These are phyloP conservation scores for Ips typographus DNA, from an alignment of 1,140 invertebrate species.

Conservation along the genomic window DNA sequence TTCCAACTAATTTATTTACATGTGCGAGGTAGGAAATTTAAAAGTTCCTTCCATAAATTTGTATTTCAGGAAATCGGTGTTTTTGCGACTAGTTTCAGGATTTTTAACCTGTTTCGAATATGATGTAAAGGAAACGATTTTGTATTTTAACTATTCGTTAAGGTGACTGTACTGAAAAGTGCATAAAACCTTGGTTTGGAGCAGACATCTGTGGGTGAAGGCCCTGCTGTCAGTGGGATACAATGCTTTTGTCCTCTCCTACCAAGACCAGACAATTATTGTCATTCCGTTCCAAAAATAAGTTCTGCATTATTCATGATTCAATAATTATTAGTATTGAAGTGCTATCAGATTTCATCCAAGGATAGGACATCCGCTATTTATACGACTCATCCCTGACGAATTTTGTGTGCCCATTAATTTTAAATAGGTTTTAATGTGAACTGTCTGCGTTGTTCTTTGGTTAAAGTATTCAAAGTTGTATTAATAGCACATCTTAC, in stretches of 20 bases:
- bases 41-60: neutral
- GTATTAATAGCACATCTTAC: no score
- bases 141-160: no score
- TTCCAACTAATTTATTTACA: neutral
- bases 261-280: slow-evolving; percentile 9
- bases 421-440: no score
- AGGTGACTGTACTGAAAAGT: slow-evolving; percentile 7
- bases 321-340: slow-evolving; percentile 1
- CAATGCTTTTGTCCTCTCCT: slow-evolving; percentile 22
- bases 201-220: slow-evolving; percentile 14
- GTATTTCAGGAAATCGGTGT: neutral
- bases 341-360: no score
- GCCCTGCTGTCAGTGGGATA: slow-evolving; percentile 12
- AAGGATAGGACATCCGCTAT: no score
- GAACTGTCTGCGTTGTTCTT: no score
- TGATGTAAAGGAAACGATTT: neutral
- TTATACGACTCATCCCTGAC: no score
- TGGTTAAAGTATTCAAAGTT: no score
- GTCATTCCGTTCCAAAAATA: neutral
- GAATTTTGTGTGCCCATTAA: no score
- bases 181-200: slow-evolving; percentile 19
- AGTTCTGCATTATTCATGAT: neutral
- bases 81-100: neutral
- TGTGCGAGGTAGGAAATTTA: neutral
- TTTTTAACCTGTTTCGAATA: neutral